Conservation (phyloP, 2,113 vertebrate genomes). For the Miniopterus natalensis region DNA sequence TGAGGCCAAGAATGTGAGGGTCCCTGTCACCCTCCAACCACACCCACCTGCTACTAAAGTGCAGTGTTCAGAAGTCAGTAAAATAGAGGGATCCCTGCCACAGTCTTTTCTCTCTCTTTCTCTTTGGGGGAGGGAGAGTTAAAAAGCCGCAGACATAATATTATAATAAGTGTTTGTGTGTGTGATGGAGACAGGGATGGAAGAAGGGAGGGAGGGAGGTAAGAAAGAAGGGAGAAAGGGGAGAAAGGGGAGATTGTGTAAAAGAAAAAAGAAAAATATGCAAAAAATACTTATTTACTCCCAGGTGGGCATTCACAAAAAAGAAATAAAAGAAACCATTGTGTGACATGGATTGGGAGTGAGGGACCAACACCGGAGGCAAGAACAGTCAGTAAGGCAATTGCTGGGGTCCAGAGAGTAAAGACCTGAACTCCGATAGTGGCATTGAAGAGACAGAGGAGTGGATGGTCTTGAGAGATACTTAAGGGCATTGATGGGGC, state of each 20-base stretch:
- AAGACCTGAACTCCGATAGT: neutral
- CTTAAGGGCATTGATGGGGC: neutral
- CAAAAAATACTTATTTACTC: neutral
- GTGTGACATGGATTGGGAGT: neutral
- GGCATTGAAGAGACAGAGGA: neutral
- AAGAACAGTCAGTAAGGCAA: neutral
- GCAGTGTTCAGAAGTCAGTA: neutral
- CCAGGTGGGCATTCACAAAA: neutral
- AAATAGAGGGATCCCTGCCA: neutral
- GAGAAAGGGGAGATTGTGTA: neutral
- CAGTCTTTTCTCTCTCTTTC: neutral
- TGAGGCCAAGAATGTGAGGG: neutral
- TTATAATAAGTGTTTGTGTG: neutral
- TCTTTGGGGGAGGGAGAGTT: neutral
- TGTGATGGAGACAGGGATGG: neutral
- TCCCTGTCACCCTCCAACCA: neutral
- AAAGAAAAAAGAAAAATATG: neutral
- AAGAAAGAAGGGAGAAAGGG: neutral
- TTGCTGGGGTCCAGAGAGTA: neutral
- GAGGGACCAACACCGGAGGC: neutral
- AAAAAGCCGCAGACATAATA: neutral
- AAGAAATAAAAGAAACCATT: neutral
- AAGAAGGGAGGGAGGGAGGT: too few relatives aligned
- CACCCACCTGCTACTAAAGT: neutral
- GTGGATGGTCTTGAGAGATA: neutral